Evolutionary conservation across 2,797 vertebrate species (phyloP), one percentile per base, ranked within the genome.

Genomic region (Decapterus maruadsi): DNA sequence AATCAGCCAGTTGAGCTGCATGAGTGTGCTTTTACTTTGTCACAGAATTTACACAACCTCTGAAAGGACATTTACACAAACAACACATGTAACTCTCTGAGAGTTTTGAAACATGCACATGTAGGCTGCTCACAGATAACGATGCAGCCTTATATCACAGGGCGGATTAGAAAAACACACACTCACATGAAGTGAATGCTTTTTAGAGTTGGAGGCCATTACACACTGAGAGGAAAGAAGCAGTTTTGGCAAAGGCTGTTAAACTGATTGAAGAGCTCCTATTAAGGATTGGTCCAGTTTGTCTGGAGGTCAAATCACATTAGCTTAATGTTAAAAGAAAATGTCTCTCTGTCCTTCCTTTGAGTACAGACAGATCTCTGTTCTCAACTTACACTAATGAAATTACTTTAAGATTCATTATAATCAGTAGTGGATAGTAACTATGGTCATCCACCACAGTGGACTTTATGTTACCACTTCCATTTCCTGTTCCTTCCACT

Each of bases 1-100:
- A 76, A 83, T 68, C 29, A 63, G 12, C 10, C 17, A 48, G 45
- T 38, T 31, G 12, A 61, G 31, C 58, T 42, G 26, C 19, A 48
- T 54, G 7, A 56, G 19, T 12, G 16, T 26, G 53, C 56, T 11
- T 43, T 83, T 14, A 50, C 2, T 57, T 63, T 45, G 16, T 45
- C 16, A 71, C 34, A 70, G 20, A 73, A 29, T 17, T 55, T 34
- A 54, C 1, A 6, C 13, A 48, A 50, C 36, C 8, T 20, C 4
- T 42, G 19, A 66, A 57, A 56, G 6, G 17, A 58, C 4, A 48
- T 14, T 12, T 3, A 36, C 34, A 8, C 31, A 34, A 1, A 36
- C 59, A 62, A 45, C 12, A 31, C 29, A 59, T 8, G 17, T 6
- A 20, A 20, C n/a, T 53, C 53, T 22, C 42, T 56, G 4, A 10